Base-by-base conservation (phyloP, 2,888 invertebrate genomes). In the Drosophila ezoana region DNA sequence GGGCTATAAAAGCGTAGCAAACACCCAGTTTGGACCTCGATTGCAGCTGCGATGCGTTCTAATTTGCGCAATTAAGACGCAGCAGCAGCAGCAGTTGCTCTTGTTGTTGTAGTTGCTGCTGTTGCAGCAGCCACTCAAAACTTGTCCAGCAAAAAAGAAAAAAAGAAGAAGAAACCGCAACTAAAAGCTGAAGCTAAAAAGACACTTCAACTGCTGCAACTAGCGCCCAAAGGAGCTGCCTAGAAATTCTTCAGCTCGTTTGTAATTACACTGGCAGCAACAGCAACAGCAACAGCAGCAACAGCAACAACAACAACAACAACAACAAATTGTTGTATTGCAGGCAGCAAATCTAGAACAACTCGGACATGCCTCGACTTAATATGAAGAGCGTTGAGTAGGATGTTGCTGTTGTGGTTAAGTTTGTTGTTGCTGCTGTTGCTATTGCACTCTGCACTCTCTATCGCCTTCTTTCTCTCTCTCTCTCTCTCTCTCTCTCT, bases 21-120 rank as follows among this genome's bases (percentile, higher is more conserved):
- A 84, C 83, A 83, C 83, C 88, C 88, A 71, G 79, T 67, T 75
- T 72, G 69, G 62, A 64, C 20, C 70, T 73, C 62, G 68, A 64
- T 65, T 76, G 81, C 84, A 80, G 81, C 89, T 84, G 81, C 85
- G 68, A 87, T 87, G 89, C 89, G 89, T 85, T 83, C 83, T 83
- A 83, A 88, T 83, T 83, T 83, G 88, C 79, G 85, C 89, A 84
- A 85, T 89, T 83, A 87, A 84, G 87, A 86, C 71, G 81, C 84
- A 52, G 13, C 61, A 52, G 32, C 57, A 41, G 0, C 47, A 40
- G 43, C 41, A 32, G 28, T n/a, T 43, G 41, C 20, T 48, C 33
- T n/a, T 37, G 48, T 20, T 44, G 37, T 11, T 47, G 62, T 23
- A 59, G 45, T 58, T 54, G 71, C 35, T 73, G 38, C n/a, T 62